A percentile compares a stretch with the other conserved stretches of the same genome.
phyloP scores from a whole-genome alignment of 2,888 invertebrate genomes.

The Proisotoma minuta region DNA sequence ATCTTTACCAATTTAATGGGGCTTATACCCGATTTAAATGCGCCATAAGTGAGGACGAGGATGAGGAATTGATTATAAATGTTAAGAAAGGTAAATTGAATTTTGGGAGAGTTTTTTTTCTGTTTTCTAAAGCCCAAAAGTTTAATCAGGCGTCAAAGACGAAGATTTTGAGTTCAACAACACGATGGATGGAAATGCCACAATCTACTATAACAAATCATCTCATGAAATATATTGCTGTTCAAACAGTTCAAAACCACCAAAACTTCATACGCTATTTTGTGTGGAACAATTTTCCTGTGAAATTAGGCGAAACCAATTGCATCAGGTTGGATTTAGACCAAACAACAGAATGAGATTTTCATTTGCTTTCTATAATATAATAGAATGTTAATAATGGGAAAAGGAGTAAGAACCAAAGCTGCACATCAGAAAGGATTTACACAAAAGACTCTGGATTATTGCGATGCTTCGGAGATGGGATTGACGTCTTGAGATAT shows the following conservation, averaged over 20 bases:
- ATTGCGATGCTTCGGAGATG: slow-evolving; percentile 44
- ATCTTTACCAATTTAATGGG: slow-evolving; percentile 27
- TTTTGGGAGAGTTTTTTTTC: background rate
- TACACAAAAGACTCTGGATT: slow-evolving; percentile 41
- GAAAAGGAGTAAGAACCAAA: slow-evolving; percentile 25
- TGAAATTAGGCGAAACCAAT: slow-evolving; percentile 22
- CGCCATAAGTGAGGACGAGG: slow-evolving; percentile 34
- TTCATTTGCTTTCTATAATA: too few relatives aligned
- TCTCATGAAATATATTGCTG: slow-evolving; percentile 41
- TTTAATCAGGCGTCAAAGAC: background rate
- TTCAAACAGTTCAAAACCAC: slow-evolving; percentile 37
- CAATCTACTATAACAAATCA: slow-evolving; percentile 35
- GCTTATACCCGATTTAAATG: slow-evolving; percentile 43
- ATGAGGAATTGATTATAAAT: slow-evolving; percentile 26
- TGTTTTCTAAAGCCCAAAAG: background rate
- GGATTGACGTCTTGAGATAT: slow-evolving; percentile 39
- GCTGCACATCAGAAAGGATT: slow-evolving; percentile 31
- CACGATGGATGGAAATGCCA: slow-evolving; percentile 34
- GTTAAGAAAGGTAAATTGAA: slow-evolving; percentile 29
- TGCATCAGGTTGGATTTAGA: background rate
- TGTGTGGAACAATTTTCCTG: slow-evolving; percentile 43
- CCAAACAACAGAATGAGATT: too few relatives aligned
- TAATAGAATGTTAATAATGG: slow-evolving; percentile 35
- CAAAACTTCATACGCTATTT: slow-evolving; percentile 39
- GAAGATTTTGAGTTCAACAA: slow-evolving; percentile 21